Evolutionary conservation across 2,113 vertebrate species (phyloP).

Genomic region (Pavo muticus): DNA sequence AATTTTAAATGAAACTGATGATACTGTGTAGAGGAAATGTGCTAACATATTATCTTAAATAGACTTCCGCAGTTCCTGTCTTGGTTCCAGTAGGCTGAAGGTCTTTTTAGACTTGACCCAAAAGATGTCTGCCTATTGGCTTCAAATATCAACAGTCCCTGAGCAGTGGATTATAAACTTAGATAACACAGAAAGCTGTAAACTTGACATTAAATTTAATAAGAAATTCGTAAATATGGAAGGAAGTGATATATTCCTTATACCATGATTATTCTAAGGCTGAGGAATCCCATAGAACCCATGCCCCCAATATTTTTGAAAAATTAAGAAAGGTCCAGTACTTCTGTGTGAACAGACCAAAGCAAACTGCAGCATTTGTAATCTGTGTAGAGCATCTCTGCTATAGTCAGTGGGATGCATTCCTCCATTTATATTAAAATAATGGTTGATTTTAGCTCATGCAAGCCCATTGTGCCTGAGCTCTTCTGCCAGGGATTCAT

Average conservation of each 20-base stretch:
- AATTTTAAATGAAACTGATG: slow-evolving; percentile 7
- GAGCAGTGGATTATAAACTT: not conserved
- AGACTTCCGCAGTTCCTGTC: not conserved
- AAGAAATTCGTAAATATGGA: not conserved
- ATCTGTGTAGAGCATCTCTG: not conserved
- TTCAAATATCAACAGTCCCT: not conserved
- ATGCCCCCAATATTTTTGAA: not conserved
- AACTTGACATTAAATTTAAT: not conserved
- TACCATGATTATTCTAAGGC: not conserved
- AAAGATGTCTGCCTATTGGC: not conserved
- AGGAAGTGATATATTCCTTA: not conserved
- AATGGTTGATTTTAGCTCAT: not conserved
- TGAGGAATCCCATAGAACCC: not conserved
- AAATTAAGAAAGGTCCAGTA: not conserved
- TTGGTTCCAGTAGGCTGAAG: not conserved
- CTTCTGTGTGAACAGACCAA: not conserved
- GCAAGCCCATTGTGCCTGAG: not conserved
- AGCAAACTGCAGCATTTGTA: not conserved
- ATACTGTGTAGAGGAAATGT: not conserved
- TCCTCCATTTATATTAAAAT: not conserved
- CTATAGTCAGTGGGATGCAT: not conserved
- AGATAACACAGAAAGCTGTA: not conserved
- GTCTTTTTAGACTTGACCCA: not conserved
- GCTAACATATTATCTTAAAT: not conserved
- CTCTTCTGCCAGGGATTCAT: not conserved